phyloP scores from a whole-genome alignment of 53 echinoderm and acorn worm genomes.

The Astropecten irregularis region DNA sequence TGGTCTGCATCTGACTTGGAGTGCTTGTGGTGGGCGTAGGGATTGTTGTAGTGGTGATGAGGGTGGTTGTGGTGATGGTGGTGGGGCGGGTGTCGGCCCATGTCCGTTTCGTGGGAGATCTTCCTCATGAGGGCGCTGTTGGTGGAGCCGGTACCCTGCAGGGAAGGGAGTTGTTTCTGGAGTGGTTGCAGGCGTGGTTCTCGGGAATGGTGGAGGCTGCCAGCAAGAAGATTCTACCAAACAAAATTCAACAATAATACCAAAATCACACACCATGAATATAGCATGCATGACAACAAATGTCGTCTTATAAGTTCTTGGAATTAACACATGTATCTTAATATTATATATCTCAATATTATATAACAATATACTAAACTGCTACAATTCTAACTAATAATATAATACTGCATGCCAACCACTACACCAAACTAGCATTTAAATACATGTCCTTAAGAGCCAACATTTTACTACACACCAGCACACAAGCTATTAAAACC shows the following conservation, averaged over 20 bases:
- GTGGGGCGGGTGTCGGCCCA: background rate
- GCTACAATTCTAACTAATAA: no score
- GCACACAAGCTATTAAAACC: no score
- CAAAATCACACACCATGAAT: background rate
- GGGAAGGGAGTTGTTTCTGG: constrained; percentile 61
- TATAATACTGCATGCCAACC: no score
- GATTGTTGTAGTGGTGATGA: constrained; percentile 30
- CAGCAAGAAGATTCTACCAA: constrained; percentile 32
- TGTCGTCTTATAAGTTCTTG: no score
- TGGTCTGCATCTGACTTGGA: constrained; percentile 39
- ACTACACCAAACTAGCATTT: no score
- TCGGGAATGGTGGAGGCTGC: constrained; percentile 27
- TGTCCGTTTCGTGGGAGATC: constrained; percentile 28
- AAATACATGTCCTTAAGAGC: no score
- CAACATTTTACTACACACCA: no score
- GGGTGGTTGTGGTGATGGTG: constrained; percentile 29
- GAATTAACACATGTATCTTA: no score
- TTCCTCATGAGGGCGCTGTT: background rate
- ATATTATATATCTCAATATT: no score
- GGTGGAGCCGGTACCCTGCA: background rate
- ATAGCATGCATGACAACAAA: no score
- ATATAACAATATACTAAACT: no score
- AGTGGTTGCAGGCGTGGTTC: constrained; percentile 41
- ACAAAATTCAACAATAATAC: background rate
- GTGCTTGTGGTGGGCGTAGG: constrained; percentile 18